Base-by-base conservation (phyloP, 2,888 invertebrate species). In the Netelia fuscicornis region DNA sequence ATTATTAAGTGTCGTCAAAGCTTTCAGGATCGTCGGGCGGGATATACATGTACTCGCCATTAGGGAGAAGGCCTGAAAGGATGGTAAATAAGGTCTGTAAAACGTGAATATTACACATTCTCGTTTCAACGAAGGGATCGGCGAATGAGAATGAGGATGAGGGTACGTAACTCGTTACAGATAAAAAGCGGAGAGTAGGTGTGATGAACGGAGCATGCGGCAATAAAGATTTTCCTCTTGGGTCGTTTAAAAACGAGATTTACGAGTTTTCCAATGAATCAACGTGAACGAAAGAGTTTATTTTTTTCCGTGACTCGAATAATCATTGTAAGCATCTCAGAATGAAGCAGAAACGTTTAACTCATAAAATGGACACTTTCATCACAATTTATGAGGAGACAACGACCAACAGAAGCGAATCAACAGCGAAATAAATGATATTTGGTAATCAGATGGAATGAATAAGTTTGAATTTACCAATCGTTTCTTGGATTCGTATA, bases 41-140 rank as follows among this genome's bases (percentile, higher is more conserved):
- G 58, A 91, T 80, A 80, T 89, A 86, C 92, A 93, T 92, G 89
- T 90, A 91, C 85, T 93, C 92, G 85, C 92, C 92, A 82, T 87
- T 92, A 67, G 92, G 91, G 72, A 92, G 88, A 83, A 93, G 87
- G 83, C 93, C 92, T 92, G 90, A 81, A 85, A 86, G 76, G 82
- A 81, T 54, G 54, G 71, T 25, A 77, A 84, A 70, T 67, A 44
- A 70, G 54, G 64, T 44, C n/a, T 70, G 37, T 56, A 52, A 75
- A 70, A 60, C 52, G 20, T 74, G 62, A 79, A 56, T 79, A 42
- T 76, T 86, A 30, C 25, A 58, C 17, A 81, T 74, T 75, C 77
- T 56, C 64, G 42, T 52, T 81, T 71, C 48, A 56, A 83, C 58
- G 71, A 70, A 42, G 56, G 17, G 20, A 6, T 54, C 75, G 23